phyloP scores from a whole-genome alignment of 2,113 vertebrate genomes.

The Meleagris gallopavo region DNA sequence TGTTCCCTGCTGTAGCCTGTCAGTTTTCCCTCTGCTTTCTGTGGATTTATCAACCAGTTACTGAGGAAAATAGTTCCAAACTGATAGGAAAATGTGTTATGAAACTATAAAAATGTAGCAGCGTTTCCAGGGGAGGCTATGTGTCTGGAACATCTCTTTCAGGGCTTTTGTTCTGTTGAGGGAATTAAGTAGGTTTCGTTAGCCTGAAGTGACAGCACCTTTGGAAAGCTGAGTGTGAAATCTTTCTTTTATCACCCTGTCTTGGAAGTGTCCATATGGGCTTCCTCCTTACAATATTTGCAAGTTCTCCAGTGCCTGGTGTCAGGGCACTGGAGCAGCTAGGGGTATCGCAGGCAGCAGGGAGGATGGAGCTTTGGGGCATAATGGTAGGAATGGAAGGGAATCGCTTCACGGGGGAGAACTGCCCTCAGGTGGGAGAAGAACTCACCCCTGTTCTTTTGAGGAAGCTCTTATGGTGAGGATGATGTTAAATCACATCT shows the following conservation, averaged over 20 bases:
- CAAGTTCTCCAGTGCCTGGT: background rate
- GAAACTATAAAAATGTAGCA: background rate
- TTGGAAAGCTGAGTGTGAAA: background rate
- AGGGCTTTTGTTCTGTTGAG: background rate
- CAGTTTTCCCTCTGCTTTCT: background rate
- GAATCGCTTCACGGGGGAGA: background rate
- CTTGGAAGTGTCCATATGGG: background rate
- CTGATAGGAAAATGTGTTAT: background rate
- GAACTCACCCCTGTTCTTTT: background rate
- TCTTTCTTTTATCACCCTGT: background rate
- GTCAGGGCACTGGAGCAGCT: background rate
- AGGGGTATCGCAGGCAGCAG: background rate
- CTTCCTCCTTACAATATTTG: background rate
- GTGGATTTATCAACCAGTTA: background rate
- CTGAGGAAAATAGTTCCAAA: background rate
- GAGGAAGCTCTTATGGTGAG: rapidly evolving
- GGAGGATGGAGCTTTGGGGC: background rate
- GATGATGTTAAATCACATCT: background rate
- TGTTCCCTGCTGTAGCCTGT: background rate
- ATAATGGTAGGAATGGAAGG: background rate
- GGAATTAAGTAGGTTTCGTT: background rate
- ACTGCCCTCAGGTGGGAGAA: background rate
- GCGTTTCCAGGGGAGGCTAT: background rate
- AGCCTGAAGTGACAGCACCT: background rate
- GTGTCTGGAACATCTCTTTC: background rate